Percentiles rank a stretch among this genome's conserved stretches.
phyloP scores from a whole-genome alignment of 2,113 vertebrate species.

The Zosterops hypoxanthus region DNA sequence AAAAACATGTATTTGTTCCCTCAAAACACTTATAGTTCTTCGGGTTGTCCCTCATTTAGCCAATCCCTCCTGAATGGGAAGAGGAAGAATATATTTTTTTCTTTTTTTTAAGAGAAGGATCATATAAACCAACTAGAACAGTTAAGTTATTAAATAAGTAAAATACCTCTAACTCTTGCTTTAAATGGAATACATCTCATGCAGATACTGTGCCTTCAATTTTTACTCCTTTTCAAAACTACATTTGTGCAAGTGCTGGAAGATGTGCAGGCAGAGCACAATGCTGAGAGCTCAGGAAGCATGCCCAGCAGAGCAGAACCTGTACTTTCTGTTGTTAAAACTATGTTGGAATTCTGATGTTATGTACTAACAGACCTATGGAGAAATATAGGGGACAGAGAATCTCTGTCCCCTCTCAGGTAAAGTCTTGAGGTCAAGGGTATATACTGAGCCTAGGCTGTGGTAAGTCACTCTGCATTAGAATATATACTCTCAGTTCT shows the following conservation, averaged over 20 bases:
- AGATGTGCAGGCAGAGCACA: neutral
- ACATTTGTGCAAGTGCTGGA: rapidly evolving
- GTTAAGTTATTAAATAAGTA: neutral
- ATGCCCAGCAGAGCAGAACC: neutral
- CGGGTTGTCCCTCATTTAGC: neutral
- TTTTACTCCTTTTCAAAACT: neutral
- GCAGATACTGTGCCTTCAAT: neutral
- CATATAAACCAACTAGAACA: neutral
- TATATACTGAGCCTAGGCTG: neutral
- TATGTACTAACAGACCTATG: rapidly evolving
- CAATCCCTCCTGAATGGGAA: neutral
- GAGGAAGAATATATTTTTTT: neutral
- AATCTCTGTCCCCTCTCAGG: neutral
- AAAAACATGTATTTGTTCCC: neutral
- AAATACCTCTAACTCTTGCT: neutral
- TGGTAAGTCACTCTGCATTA: neutral
- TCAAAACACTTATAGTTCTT: neutral
- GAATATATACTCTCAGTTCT: neutral
- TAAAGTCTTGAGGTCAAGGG: neutral
- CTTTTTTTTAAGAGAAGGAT: neutral
- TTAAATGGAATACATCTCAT: neutral
- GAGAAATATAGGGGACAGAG: neutral
- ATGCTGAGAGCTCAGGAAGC: neutral
- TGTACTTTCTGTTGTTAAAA: neutral
- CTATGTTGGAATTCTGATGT: neutral